Evolutionary conservation across 2,888 invertebrate genomes (phyloP), one percentile per base, ranked within the genome.

Genomic region (Schrankia costaestrigalis): DNA sequence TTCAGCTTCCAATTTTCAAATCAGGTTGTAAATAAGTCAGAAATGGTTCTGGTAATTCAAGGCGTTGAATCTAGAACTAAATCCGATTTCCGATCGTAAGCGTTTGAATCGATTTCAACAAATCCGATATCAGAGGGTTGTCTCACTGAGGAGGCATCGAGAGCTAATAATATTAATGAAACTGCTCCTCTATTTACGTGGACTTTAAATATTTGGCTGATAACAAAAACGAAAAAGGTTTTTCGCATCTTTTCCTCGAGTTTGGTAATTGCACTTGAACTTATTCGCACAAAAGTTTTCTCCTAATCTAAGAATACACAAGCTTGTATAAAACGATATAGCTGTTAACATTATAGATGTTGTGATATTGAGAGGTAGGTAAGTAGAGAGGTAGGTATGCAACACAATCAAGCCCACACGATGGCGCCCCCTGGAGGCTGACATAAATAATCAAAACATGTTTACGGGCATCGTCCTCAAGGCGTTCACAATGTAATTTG

Each of bases 401-500:
- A 31, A 17, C 19, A 43, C 56, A 43, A 53, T 56, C 48, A 41
- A 26, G 35, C 26, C 29, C 38, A 11, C 28, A 22, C 26, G 26
- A 23, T 33, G 24, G 11, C 26, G 7, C 37, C 44, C 37, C 13
- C 15, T 4, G 25, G 32, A 23, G 41, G 26, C 26, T 18, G 29
- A 19, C 26, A 44, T 46, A 49, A 61, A 68, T 67, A 65, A 59
- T 57, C 64, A 65, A 69, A 66, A 62, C 61, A 64, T 68, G 58
- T 68, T 67, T 67, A 63, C 59, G 45, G 43, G 31, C 39, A 34
- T 21, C 38, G 39, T 52, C 54, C 49, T 55, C 54, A 50, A 52
- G 48, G 51, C 54, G 55, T 49, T 54, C 59, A 49, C 57, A 67
- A 71, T 71, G 65, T 72, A 69, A 72, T 72, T 71, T 66, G 56